Evolutionary conservation across 2,797 vertebrate genomes (phyloP).

Genomic region (Vultur gryphus): DNA sequence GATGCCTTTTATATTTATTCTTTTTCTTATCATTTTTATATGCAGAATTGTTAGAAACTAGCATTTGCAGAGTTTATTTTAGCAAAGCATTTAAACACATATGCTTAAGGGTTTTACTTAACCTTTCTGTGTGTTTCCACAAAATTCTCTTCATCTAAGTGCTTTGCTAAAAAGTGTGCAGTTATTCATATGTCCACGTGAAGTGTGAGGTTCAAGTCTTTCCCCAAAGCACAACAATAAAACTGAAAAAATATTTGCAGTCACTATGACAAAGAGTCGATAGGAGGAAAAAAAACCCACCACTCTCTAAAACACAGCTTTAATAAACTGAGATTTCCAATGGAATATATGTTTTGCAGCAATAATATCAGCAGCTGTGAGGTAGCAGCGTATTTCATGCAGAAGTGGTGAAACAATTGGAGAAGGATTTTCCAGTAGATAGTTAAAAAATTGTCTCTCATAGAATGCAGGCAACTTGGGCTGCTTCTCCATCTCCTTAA

Average conservation of each 20-base stretch:
- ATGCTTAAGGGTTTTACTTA: background rate
- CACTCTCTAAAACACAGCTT: background rate
- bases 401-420: background rate
- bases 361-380: background rate
- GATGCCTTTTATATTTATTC: background rate
- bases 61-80: background rate
- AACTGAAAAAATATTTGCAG: background rate
- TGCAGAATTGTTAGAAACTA: background rate
- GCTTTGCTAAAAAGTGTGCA: background rate
- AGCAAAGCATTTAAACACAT: background rate
- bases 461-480: background rate
- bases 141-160: background rate
- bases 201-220: conserved; percentile 3
- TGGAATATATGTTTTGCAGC: background rate
- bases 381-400: background rate
- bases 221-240: background rate
- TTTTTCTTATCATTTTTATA: background rate
- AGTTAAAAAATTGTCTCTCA: background rate
- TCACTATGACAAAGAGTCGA: background rate
- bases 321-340: background rate
- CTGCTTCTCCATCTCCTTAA: background rate
- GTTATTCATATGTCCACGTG: background rate
- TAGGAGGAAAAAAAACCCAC: background rate
- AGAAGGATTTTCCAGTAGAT: background rate
- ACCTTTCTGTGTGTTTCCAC: background rate